Conservation (phyloP, 2,113 vertebrate species). For the Ictidomys tridecemlineatus region DNA sequence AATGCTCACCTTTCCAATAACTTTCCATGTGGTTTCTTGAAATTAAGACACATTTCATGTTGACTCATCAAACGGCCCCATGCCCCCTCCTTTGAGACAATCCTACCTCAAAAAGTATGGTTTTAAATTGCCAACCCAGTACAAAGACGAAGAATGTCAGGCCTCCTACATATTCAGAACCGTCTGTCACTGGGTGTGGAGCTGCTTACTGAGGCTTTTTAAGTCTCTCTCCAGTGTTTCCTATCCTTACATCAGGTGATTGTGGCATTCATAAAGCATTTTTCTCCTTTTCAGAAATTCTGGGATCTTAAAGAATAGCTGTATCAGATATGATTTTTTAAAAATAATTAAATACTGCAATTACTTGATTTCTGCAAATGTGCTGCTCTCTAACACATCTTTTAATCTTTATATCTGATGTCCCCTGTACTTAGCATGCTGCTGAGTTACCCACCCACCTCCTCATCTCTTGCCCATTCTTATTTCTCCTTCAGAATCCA, state of each 20-base stretch:
- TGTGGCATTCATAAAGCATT: conserved; percentile 43
- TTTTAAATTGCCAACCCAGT: conserved; percentile 56
- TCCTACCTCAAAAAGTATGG: conserved; percentile 19
- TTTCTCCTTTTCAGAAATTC: conserved; percentile 47
- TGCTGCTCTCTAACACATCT: background rate
- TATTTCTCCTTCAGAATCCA: background rate
- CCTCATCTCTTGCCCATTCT: background rate
- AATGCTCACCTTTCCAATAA: conserved; percentile 77
- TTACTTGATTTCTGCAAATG: conserved; percentile 26
- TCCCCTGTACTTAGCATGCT: background rate
- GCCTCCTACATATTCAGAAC: conserved; percentile 69
- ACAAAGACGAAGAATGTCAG: conserved; percentile 50
- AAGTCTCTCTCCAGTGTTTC: background rate
- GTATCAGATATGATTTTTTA: conserved; percentile 32
- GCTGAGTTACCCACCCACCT: rapidly evolving
- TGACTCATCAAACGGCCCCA: conserved; percentile 64
- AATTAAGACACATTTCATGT: conserved; percentile 78
- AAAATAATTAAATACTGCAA: background rate
- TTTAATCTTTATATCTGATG: background rate
- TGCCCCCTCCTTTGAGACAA: conserved; percentile 50
- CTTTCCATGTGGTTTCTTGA: conserved; percentile 64
- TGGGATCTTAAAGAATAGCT: background rate
- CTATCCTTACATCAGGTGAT: conserved; percentile 43
- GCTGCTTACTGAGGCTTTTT: conserved; percentile 20
- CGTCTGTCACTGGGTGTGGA: conserved; percentile 32